Evolutionary conservation across 1,140 invertebrate genomes (phyloP), one percentile per base, ranked within the genome.

Genomic region (Epicauta chinensis): DNA sequence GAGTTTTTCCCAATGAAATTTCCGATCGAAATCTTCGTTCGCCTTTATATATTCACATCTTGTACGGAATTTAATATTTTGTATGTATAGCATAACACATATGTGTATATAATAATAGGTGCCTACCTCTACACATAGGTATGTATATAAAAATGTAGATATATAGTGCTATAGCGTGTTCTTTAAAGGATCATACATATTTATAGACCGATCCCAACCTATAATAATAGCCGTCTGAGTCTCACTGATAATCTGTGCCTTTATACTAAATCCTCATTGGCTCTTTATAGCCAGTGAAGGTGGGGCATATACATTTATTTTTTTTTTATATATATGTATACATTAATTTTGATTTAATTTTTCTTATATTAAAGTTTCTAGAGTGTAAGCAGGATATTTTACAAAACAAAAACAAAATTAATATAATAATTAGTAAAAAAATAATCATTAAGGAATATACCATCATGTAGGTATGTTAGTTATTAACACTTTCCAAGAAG

Each of bases 161-260:
- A 34, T 12, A 34, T 34, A 12, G 32, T 43, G 37, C 16, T 60
- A 58, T 62, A 64, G 58, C 62, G 62, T 64, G 62, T 62, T 61
- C 56, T 58, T 55, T 34, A 51, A 50, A 49, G 50, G 58, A 64
- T 60, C 62, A 64, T 64, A 64, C 62, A 64, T 64, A 64, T 64
- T 64, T 62, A 64, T 62, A 64, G 53, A 60, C 58, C 51, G 52
- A 62, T 62, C 60, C 62, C 58, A 64, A 64, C 62, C 62, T 61
- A 58, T 64, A 64, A 64, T 64, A 64, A 62, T 46, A 54, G 58
- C 53, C 60, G 62, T 64, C 62, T 64, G 57, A 60, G 54, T 43
- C 55, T 48, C 54, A 42, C 53, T 58, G 60, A 61, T 61, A 64
- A 61, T 61, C 60, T 58, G 44, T 55, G 48, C 58, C 44, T 64